Percentiles rank a stretch among this genome's conserved stretches.
Evolutionary conservation across 2,797 vertebrate species (phyloP).

Genomic region (Cercopithecus diana): DNA sequence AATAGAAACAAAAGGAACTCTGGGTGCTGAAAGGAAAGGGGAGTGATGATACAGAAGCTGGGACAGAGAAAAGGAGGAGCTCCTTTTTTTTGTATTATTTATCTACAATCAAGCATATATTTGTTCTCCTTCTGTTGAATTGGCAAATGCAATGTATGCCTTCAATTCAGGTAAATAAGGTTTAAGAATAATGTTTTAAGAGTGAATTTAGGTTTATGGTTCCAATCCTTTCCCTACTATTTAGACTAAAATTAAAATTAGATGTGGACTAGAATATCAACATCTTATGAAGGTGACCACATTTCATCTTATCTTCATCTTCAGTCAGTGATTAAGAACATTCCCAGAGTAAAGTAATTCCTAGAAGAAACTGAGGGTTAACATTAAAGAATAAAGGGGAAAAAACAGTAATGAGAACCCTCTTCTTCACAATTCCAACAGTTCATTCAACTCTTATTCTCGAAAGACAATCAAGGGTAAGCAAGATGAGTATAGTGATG

Average conservation of each 20-base stretch:
- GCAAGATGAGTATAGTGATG: background rate
- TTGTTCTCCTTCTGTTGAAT: background rate
- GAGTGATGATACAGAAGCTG: background rate
- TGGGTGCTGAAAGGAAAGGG: background rate
- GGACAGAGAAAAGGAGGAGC: background rate
- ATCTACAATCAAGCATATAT: background rate
- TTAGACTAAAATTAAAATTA: background rate
- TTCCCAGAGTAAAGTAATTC: background rate
- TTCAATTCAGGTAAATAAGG: background rate
- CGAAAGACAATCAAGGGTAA: background rate
- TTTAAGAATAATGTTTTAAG: background rate
- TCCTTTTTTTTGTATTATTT: background rate
- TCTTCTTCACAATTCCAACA: slow-evolving; percentile 14
- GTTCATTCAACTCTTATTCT: slow-evolving; percentile 20
- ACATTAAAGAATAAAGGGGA: slow-evolving; percentile 40
- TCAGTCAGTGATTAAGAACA: slow-evolving; percentile 19
- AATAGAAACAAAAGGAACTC: background rate
- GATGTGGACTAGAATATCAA: background rate
- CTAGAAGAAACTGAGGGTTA: background rate
- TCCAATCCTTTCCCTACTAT: background rate
- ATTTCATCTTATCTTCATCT: background rate
- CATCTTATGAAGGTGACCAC: slow-evolving; percentile 18
- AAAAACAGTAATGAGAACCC: background rate
- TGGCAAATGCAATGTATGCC: background rate
- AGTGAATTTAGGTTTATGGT: background rate